A percentile compares a stretch with the other conserved stretches of the same genome.
These are phyloP conservation scores for Aphidius colemani DNA, from an alignment of 2,888 invertebrate species.

Conservation along the genomic window DNA sequence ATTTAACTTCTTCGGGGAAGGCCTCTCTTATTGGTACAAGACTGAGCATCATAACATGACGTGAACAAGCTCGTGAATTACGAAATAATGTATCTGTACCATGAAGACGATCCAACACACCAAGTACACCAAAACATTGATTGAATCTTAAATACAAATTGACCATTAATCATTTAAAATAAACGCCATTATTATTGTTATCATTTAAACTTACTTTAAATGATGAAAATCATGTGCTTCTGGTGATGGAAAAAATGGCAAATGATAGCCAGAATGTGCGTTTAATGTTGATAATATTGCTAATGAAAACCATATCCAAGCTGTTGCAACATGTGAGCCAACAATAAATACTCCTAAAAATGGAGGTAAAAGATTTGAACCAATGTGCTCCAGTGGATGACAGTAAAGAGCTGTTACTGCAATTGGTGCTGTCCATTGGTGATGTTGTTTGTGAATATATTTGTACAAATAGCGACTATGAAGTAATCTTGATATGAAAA, in stretches of 20 bases:
- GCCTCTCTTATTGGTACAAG: slow-evolving; percentile 70
- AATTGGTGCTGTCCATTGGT: slow-evolving; percentile 87
- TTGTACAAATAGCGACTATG: slow-evolving; percentile 78
- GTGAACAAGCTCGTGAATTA: slow-evolving; percentile 70
- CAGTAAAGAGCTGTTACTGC: slow-evolving; percentile 82
- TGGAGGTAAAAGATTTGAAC: slow-evolving; percentile 78
- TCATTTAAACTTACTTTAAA: slow-evolving; percentile 68
- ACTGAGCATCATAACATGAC: slow-evolving; percentile 75
- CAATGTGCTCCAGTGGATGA: slow-evolving; percentile 76
- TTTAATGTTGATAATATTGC: slow-evolving; percentile 80
- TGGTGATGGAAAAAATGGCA: slow-evolving; percentile 83
- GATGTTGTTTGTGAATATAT: slow-evolving; percentile 83
- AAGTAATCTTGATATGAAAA: slow-evolving; percentile 63
- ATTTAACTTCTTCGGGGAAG: slow-evolving; percentile 67
- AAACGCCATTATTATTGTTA: background rate
- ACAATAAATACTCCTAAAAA: slow-evolving; percentile 75
- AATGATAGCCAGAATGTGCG: slow-evolving; percentile 84
- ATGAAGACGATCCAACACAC: slow-evolving; percentile 80
- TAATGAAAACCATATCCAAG: slow-evolving; percentile 79
- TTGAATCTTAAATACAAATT: slow-evolving; percentile 68
- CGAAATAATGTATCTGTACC: slow-evolving; percentile 81
- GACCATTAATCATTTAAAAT: background rate
- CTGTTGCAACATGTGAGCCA: slow-evolving; percentile 77
- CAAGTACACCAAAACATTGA: slow-evolving; percentile 82
- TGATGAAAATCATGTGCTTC: slow-evolving; percentile 90